Percentiles rank a stretch among this genome's conserved stretches.
These are phyloP conservation scores for Chiroxiphia lanceolata DNA, from an alignment of 2,797 vertebrate genomes.

Conservation along the genomic window DNA sequence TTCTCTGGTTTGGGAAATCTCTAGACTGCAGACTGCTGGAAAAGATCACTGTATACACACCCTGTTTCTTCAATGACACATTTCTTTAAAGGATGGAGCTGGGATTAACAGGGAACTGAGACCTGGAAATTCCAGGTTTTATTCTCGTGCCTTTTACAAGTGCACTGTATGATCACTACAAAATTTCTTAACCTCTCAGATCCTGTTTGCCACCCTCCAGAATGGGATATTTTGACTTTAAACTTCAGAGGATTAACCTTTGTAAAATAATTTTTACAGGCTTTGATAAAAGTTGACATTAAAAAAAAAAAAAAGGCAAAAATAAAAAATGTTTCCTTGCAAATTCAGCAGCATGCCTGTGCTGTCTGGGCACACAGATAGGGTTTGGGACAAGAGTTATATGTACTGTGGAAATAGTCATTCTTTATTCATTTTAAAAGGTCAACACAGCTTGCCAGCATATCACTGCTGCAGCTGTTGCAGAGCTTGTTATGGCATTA, in stretches of 20 bases:
- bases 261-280: slow-evolving; percentile 37
- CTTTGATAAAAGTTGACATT: slow-evolving; percentile 43
- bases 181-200: slow-evolving; percentile 21
- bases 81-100: background rate
- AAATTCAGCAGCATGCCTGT: slow-evolving; percentile 54
- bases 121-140: background rate
- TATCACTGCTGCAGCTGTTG: slow-evolving; percentile 66
- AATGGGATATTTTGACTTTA: slow-evolving; percentile 7
- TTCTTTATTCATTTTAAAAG: slow-evolving; percentile 67
- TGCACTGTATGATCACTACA: background rate
- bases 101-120: slow-evolving; percentile 17
- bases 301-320: background rate
- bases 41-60: background rate
- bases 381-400: slow-evolving; percentile 56
- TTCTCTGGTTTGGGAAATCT: slow-evolving; percentile 54
- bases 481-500: slow-evolving; percentile 66
- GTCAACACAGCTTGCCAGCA: slow-evolving; percentile 66
- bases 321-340: slow-evolving; percentile 33
- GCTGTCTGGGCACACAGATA: slow-evolving; percentile 58
- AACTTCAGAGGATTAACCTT: slow-evolving; percentile 27
- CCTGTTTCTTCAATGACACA: slow-evolving; percentile 12
- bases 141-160: background rate
- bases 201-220: background rate
- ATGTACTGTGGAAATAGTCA: slow-evolving; percentile 54
- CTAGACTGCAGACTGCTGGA: background rate